Evolutionary conservation across 1,140 invertebrate species (phyloP), one percentile per base, ranked within the genome.

Genomic region (Drosophila sulfurigaster): DNA sequence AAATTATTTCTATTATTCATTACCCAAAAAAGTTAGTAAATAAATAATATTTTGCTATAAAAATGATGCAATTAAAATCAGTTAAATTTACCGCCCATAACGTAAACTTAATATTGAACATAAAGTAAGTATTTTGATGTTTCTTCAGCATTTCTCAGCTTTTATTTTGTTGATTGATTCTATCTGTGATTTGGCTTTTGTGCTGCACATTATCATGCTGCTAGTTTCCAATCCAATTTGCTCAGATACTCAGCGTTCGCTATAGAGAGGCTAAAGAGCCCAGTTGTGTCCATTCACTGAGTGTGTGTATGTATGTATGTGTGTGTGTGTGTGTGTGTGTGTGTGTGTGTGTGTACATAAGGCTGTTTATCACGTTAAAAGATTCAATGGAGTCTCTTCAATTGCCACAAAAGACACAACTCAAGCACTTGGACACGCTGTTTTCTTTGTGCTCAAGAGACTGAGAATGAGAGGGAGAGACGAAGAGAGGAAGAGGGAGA

Each of bases 311-410:
- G 1, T 28, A 16, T 54, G 11, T 51, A 2, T 32, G 43, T 52
- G 16, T 49, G 6, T 52, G 25, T 10, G n/a, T 56, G 25, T 35
- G 13, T 38, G 20, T 15, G 20, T 76, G 16, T 69, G 6, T 68
- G 46, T 68, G 51, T 82, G 69, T 48, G 35, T 68, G 58, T 62
- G 79, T 79, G 72, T 79, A 59, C 83, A 88, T 87, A 83, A 89
- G 82, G 73, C 75, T 77, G 66, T 89, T 88, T 89, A 88, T 89
- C 81, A 89, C 63, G 85, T 80, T 88, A 78, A 88, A 71, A 83
- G 85, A 89, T 81, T 88, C 77, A 83, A 88, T 88, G 68, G 52
- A 60, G 54, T 67, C 45, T 58, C 49, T 51, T 70, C 7, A 68
- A 58, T 38, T 43, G 58, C 38, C 54, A 51, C 81, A 80, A 77